These are phyloP conservation scores for Euplagia quadripunctaria DNA, from an alignment of 2,888 invertebrate species.

Conservation along the genomic window DNA sequence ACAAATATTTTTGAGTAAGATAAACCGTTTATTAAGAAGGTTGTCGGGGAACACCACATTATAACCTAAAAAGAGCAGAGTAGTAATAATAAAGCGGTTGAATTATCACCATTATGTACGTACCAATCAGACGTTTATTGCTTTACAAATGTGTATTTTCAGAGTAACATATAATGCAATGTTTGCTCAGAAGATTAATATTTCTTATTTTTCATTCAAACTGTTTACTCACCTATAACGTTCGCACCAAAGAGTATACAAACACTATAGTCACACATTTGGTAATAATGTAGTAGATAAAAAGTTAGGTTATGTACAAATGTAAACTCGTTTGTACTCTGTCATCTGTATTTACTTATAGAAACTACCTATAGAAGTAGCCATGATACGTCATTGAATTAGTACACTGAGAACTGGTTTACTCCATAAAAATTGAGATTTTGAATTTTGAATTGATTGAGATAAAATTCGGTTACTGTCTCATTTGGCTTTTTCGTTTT, in stretches of 20 bases:
- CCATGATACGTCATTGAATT: not conserved
- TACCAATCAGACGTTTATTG: not conserved
- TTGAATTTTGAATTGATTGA: too few relatives aligned
- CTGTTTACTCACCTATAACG: not conserved
- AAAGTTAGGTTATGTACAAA: not conserved
- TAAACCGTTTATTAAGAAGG: too few relatives aligned
- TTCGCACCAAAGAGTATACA: not conserved
- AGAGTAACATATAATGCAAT: not conserved
- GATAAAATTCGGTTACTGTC: not conserved
- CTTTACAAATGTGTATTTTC: not conserved
- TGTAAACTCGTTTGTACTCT: not conserved
- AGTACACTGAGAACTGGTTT: not conserved
- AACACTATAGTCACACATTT: not conserved
- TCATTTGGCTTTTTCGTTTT: not conserved
- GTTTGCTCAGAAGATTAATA: not conserved
- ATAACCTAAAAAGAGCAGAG: not conserved
- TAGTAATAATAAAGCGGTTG: not conserved
- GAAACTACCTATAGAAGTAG: not conserved
- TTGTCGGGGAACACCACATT: not conserved
- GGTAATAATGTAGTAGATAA: not conserved
- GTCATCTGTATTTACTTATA: not conserved
- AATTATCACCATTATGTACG: not conserved
- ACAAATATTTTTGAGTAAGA: too few relatives aligned
- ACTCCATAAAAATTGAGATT: not conserved
- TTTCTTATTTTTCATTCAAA: not conserved